Evolutionary conservation across 2,113 vertebrate genomes (phyloP).

Genomic region (Camelus dromedarius): DNA sequence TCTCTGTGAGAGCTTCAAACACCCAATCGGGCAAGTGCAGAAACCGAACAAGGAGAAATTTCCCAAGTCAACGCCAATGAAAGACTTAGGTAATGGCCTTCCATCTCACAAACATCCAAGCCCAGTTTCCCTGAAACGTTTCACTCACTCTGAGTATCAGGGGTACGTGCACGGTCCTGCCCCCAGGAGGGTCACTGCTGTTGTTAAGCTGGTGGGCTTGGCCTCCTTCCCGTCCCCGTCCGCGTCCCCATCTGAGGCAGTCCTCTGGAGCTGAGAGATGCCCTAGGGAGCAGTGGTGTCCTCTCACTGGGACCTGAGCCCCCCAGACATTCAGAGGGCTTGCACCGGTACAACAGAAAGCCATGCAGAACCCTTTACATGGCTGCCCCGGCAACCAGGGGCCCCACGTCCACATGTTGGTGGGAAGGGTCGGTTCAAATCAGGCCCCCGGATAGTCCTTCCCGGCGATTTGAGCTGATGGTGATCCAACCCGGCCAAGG

Average conservation of each 20-base stretch:
- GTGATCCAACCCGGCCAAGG: too few species aligned
- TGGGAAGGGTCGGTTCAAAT: background rate
- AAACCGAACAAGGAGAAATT: background rate
- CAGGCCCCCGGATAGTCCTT: too few species aligned
- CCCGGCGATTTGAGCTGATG: background rate
- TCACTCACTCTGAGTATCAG: fast-evolving
- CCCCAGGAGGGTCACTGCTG: fast-evolving
- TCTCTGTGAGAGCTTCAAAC: background rate
- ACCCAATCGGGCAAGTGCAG: background rate
- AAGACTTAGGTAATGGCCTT: fast-evolving
- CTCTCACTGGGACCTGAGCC: background rate
- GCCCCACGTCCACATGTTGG: fast-evolving
- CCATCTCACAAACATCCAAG: fast-evolving
- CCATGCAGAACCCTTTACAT: fast-evolving
- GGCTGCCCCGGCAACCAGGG: background rate
- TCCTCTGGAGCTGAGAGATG: fast-evolving
- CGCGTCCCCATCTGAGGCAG: background rate
- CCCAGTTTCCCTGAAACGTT: fast-evolving
- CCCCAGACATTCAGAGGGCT: fast-evolving
- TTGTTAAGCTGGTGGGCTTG: fast-evolving
- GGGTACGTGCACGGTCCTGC: fast-evolving
- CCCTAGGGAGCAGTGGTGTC: background rate
- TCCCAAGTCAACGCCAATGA: background rate
- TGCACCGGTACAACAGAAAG: fast-evolving
- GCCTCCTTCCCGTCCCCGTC: background rate